Base-by-base conservation (phyloP, 2,888 invertebrate genomes). In the Ceriagrion tenellum region DNA sequence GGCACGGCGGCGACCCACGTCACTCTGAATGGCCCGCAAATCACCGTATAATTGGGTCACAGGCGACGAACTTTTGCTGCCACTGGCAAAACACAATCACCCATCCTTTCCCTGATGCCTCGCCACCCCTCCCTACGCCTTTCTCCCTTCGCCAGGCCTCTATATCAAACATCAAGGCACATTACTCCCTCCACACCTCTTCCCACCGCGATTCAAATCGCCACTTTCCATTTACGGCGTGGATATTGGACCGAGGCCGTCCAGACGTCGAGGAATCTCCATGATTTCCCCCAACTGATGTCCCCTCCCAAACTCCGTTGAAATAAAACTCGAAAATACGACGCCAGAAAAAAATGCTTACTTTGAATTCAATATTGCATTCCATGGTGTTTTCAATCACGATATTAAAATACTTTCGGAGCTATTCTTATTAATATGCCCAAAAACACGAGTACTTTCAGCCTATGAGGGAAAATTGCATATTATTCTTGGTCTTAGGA, bases 41-140 rank as follows among this genome's bases (percentile, higher is more conserved):
- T 91, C 91, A 91, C 91, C 91, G 91, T 59, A 91, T 69, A 63
- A 91, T 91, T 91, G 91, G 91, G 91, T 91, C 91, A 69, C 55
- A 89, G 89, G 55, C 26, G 55, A 55, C 55, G 23, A 81, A 81
- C 81, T 81, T 81, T 26, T 69, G 81, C 74, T 55, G 55, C 89
- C 55, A 40, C 26, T 89, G 26, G n/a, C 89, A 23, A 89, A 89
- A 55, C 89, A 55, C 89, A 26, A 55, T 40, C 55, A 26, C 55
- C 12, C 47, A 59, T 20, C 59, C 88, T 47, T 40, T 26, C 40
- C 47, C 40, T 16, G 2, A 16, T n/a, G 20, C 35, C 35, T n/a
- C 6, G 40, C 30, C 63, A 40, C 47, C 13, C 81, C 30, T n/a
- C 81, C 26, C n/a, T 3, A 23, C 2, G 26, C 69, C 69, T 69